phyloP scores from a whole-genome alignment of 2,797 vertebrate genomes.

The Ceryle rudis region DNA sequence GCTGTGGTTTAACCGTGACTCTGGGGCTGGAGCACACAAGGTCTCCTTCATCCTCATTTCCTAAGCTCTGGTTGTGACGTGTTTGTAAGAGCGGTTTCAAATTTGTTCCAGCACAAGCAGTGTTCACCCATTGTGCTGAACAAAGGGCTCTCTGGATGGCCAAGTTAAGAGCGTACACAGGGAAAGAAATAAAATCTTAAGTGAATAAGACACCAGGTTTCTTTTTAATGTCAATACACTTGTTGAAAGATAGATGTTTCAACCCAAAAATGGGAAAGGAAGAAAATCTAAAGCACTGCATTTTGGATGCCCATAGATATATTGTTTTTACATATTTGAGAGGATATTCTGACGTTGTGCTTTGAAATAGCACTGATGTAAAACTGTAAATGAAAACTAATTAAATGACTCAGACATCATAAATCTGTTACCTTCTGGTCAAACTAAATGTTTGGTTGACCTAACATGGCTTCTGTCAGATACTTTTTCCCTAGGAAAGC shows the following conservation, averaged over 20 bases:
- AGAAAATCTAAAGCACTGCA: background rate
- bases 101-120: background rate
- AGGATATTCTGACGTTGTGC: background rate
- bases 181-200: background rate
- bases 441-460: background rate
- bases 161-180: background rate
- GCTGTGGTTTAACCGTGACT: background rate
- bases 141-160: background rate
- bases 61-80: accelerated
- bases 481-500: background rate
- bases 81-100: background rate
- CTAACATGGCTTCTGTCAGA: background rate
- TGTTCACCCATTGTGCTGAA: accelerated
- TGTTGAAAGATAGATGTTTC: background rate
- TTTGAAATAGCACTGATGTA: background rate
- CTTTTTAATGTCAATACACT: background rate
- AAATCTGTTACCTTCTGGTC: background rate
- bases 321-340: background rate
- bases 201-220: background rate
- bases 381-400: constrained; percentile 39
- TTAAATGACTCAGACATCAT: background rate
- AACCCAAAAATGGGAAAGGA: background rate
- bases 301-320: background rate
- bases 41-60: background rate
- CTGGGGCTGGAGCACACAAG: background rate